Evolutionary conservation across 2,113 vertebrate genomes (phyloP).

Genomic region (Dromaius novaehollandiae): DNA sequence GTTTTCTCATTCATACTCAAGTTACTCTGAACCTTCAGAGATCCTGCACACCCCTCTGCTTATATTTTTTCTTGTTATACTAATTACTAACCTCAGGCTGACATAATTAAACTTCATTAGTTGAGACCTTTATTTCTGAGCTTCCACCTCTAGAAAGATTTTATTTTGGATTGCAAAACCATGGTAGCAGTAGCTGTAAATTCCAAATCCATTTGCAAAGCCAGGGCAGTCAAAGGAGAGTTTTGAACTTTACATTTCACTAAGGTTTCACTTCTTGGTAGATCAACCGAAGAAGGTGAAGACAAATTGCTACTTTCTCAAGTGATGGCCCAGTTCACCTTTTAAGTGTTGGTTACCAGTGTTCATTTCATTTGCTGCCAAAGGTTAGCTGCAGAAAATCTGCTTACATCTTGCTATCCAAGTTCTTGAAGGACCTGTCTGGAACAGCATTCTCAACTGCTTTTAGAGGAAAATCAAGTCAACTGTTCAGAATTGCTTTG

Average conservation of each 20-base stretch:
- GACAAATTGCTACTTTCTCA: background rate
- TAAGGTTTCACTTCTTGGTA: background rate
- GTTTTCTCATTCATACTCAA: background rate
- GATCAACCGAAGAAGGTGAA: background rate
- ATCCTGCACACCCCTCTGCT: background rate
- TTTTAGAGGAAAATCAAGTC: constrained; percentile 1
- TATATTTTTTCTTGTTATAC: constrained; percentile 1
- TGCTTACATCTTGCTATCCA: background rate
- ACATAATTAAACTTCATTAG: constrained; percentile 55
- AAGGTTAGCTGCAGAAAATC: constrained; percentile 7
- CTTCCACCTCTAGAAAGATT: background rate
- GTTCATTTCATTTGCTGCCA: background rate
- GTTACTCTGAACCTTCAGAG: constrained; percentile 7
- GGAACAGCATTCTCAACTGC: background rate
- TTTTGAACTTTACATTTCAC: background rate
- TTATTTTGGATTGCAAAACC: constrained; percentile 43
- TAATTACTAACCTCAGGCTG: constrained; percentile 29
- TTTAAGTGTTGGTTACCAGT: background rate
- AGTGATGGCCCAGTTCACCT: background rate
- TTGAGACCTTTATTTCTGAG: constrained; percentile 48
- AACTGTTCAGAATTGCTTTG: background rate
- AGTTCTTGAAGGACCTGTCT: background rate
- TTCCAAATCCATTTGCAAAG: background rate
- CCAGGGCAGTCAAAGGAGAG: background rate
- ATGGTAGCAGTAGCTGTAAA: background rate